phyloP scores from a whole-genome alignment of 2,888 invertebrate genomes.

The Melieria picta region DNA sequence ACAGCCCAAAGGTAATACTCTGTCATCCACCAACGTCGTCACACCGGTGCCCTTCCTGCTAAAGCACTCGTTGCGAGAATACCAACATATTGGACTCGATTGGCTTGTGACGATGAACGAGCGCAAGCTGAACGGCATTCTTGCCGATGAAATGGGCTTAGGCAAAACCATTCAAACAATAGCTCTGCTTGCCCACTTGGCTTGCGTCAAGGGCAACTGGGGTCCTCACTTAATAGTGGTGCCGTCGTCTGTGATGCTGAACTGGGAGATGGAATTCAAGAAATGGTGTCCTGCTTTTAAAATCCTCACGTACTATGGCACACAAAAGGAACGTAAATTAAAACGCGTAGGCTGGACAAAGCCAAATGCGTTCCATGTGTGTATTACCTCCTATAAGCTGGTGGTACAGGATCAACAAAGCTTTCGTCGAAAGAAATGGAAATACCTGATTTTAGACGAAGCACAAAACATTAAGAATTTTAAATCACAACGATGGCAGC shows the following conservation, averaged over 20 bases:
- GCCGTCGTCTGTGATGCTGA: conserved; percentile 98
- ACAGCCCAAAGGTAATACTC: conserved; percentile 97
- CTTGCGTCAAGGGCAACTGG: conserved; percentile 90
- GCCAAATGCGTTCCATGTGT: conserved; percentile 97
- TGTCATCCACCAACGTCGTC: conserved; percentile 92
- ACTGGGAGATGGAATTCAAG: conserved; percentile 99
- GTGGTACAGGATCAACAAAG: conserved; percentile 98
- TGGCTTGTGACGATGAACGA: conserved; percentile 98
- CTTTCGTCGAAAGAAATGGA: conserved; percentile 97
- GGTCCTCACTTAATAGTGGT: conserved; percentile 99
- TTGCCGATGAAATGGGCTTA: conserved; percentile 97
- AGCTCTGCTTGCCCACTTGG: conserved; percentile 91
- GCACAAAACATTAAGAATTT: conserved; percentile 99
- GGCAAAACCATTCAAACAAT: conserved; percentile 98
- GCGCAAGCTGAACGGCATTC: conserved; percentile 92
- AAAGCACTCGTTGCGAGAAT: conserved; percentile 90
- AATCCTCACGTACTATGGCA: conserved; percentile 97
- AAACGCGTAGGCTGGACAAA: conserved; percentile 97
- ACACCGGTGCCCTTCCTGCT: conserved; percentile 94
- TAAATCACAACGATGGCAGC: conserved; percentile 98
- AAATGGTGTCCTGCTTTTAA: conserved; percentile 99
- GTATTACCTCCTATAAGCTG: conserved; percentile 97
- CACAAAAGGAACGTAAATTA: conserved; percentile 91
- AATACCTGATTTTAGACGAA: conserved; percentile 96
- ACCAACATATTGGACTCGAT: conserved; percentile 94